phyloP scores from a whole-genome alignment of 2,888 invertebrate species.

The Pterostichus madidus region DNA sequence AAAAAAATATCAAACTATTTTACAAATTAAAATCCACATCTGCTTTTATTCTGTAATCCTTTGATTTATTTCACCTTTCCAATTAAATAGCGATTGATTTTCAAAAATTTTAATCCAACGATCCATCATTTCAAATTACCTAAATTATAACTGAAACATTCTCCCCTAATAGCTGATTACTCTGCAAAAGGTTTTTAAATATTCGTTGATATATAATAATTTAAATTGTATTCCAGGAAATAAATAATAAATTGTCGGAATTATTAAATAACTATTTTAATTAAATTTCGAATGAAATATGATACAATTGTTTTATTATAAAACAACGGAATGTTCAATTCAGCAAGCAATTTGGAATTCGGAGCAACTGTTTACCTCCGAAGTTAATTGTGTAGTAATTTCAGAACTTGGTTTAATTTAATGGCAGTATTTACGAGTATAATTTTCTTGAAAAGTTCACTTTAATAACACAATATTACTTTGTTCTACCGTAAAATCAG shows the following conservation, averaged over 20 bases:
- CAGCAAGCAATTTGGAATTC: background rate
- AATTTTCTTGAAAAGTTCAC: background rate
- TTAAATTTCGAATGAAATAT: slow-evolving; percentile 3
- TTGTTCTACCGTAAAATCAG: background rate
- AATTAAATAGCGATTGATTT: no score
- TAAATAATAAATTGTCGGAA: slow-evolving; percentile 8
- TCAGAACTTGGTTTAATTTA: background rate
- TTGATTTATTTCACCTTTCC: no score
- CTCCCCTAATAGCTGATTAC: no score
- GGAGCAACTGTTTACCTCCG: background rate
- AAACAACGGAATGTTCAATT: slow-evolving; percentile 14
- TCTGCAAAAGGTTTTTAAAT: no score
- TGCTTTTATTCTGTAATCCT: no score
- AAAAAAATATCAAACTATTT: no score
- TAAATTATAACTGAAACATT: no score
- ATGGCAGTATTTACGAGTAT: background rate
- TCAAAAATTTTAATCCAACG: no score
- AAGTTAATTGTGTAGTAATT: slow-evolving; percentile 6
- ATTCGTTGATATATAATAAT: background rate
- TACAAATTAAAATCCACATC: no score
- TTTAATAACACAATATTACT: background rate
- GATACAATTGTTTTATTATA: background rate
- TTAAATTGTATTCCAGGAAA: slow-evolving; percentile 6
- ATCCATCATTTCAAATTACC: no score
- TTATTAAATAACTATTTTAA: slow-evolving; percentile 20